phyloP scores from a whole-genome alignment of 2,888 invertebrate genomes.

The Noctua janthe region DNA sequence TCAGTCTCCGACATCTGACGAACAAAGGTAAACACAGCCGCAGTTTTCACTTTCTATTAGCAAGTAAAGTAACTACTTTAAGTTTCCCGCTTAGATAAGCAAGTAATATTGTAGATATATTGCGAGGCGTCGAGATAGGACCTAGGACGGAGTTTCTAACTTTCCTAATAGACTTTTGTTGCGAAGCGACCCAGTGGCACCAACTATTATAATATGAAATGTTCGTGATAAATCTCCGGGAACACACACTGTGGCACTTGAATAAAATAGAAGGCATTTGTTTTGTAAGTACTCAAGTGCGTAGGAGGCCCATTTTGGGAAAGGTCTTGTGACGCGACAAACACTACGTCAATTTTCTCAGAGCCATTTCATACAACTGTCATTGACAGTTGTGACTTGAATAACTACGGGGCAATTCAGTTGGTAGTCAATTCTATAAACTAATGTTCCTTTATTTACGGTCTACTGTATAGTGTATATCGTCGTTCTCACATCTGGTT shows the following conservation, averaged over 20 bases:
- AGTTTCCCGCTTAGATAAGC: constrained; percentile 38
- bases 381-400: not conserved
- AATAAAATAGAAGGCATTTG: constrained; percentile 23
- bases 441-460: not conserved
- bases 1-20: not conserved
- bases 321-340: not conserved
- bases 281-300: constrained; percentile 10
- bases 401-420: not conserved
- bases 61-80: constrained; percentile 41
- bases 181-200: constrained; percentile 61
- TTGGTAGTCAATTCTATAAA: not conserved
- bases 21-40: not conserved
- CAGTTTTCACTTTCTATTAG: constrained; percentile 32
- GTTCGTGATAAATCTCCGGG: constrained; percentile 51
- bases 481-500: too few relatives aligned
- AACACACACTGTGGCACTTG: constrained; percentile 17
- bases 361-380: not conserved
- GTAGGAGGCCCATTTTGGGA: not conserved
- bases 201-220: constrained; percentile 58
- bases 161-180: constrained; percentile 63
- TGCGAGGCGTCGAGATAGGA: constrained; percentile 32
- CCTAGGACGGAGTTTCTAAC: constrained; percentile 47
- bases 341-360: not conserved
- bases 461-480: not conserved
- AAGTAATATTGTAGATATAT: constrained; percentile 51